These are phyloP conservation scores for Ericerus pela DNA, from an alignment of 1,140 invertebrate genomes.

Conservation along the genomic window DNA sequence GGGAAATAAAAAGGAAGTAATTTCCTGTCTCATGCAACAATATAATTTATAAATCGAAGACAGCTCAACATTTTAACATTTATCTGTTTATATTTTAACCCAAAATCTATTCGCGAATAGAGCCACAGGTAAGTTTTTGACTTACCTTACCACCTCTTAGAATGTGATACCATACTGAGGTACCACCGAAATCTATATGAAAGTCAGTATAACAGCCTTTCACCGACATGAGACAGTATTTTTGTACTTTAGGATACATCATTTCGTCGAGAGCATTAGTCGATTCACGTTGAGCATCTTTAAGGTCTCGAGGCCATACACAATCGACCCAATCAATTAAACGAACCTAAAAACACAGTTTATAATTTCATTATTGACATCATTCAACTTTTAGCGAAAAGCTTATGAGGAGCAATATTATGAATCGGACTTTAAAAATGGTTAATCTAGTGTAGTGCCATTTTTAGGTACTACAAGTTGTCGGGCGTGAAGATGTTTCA, in stretches of 20 bases:
- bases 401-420: background rate
- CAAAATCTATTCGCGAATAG: too few relatives aligned
- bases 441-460: too few relatives aligned
- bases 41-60: too few relatives aligned
- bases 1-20: too few relatives aligned
- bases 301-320: conserved; percentile 88
- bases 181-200: conserved; percentile 95
- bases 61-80: too few relatives aligned
- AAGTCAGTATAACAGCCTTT: conserved; percentile 97
- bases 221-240: conserved; percentile 96
- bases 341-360: conserved; percentile 40
- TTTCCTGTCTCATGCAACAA: too few relatives aligned
- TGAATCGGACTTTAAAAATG: background rate
- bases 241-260: conserved; percentile 96
- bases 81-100: too few relatives aligned
- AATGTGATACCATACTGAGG: conserved; percentile 98
- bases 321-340: conserved; percentile 95
- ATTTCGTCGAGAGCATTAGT: conserved; percentile 90
- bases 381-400: too few relatives aligned
- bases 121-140: background rate
- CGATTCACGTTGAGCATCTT: conserved; percentile 78
- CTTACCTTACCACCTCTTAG: conserved; percentile 60
- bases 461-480: too few relatives aligned
- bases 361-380: too few relatives aligned
- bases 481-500: too few relatives aligned